Evolutionary conservation across 2,113 vertebrate species (phyloP).

Genomic region (Orcinus orca): DNA sequence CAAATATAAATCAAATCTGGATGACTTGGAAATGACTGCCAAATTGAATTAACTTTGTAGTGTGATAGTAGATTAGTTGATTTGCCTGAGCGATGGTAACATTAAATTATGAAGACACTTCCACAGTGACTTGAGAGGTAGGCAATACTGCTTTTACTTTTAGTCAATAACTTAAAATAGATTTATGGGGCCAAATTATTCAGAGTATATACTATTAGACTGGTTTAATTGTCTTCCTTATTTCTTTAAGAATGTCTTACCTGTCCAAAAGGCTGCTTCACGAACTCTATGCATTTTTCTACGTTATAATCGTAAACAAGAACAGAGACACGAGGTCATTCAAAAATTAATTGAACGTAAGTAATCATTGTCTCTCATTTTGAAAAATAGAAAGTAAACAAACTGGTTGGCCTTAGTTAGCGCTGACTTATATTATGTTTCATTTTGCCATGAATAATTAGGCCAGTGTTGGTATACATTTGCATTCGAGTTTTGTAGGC

Average conservation of each 20-base stretch:
- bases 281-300: conserved; percentile 93
- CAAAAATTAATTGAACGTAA: conserved; percentile 94
- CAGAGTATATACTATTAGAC: not conserved
- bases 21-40: not conserved
- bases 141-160: not conserved
- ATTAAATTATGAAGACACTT: not conserved
- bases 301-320: conserved; percentile 94
- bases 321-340: conserved; percentile 94
- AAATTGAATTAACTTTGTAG: not conserved
- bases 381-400: not conserved
- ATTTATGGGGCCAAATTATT: not conserved
- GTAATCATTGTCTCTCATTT: conserved; percentile 59
- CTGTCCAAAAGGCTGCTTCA: conserved; percentile 94
- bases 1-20: not conserved
- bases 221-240: conserved; percentile 59
- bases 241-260: conserved; percentile 92
- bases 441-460: not conserved
- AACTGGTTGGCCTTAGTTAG: not conserved
- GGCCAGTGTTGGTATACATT: not conserved
- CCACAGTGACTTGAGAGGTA: not conserved
- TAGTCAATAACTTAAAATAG: not conserved
- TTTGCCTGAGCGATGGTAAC: not conserved
- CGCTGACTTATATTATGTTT: not conserved
- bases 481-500: not conserved
- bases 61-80: not conserved